Conservation (phyloP, 2,113 vertebrate genomes). For the Chaetops frenatus region DNA sequence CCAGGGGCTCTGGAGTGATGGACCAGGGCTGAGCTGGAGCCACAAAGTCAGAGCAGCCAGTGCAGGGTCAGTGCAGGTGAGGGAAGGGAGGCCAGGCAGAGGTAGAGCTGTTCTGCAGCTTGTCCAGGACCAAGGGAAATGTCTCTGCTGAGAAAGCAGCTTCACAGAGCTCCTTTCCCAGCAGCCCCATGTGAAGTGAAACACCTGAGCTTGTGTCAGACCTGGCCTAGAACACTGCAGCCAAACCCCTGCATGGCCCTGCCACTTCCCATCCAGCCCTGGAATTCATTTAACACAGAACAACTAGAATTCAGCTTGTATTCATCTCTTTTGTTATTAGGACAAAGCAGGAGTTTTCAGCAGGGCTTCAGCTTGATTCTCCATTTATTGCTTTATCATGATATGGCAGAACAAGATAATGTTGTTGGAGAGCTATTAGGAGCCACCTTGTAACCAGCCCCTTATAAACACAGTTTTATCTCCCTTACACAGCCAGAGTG, state of each 20-base stretch:
- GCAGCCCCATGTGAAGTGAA: not conserved
- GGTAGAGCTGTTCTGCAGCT: not conserved
- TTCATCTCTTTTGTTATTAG: not conserved
- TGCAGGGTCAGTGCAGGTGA: not conserved
- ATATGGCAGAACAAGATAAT: not conserved
- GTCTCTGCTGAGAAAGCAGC: not conserved
- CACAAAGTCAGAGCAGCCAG: not conserved
- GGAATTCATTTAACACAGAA: not conserved
- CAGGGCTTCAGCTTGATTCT: not conserved
- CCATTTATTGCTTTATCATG: not conserved
- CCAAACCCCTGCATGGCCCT: not conserved
- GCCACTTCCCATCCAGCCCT: not conserved
- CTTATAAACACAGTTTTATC: not conserved
- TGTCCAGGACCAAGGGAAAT: not conserved
- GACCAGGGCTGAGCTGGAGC: not conserved
- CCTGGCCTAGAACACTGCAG: not conserved
- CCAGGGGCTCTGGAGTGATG: not conserved
- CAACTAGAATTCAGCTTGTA: not conserved
- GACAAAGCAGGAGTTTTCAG: not conserved
- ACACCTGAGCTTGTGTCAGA: not conserved
- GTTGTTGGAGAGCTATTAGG: not conserved
- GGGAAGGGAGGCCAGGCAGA: not conserved
- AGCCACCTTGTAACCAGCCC: not conserved
- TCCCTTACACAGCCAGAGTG: not conserved
- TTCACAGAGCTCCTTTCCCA: not conserved